Evolutionary conservation across 2,888 invertebrate species (phyloP).

Genomic region (Melanargia galathea): DNA sequence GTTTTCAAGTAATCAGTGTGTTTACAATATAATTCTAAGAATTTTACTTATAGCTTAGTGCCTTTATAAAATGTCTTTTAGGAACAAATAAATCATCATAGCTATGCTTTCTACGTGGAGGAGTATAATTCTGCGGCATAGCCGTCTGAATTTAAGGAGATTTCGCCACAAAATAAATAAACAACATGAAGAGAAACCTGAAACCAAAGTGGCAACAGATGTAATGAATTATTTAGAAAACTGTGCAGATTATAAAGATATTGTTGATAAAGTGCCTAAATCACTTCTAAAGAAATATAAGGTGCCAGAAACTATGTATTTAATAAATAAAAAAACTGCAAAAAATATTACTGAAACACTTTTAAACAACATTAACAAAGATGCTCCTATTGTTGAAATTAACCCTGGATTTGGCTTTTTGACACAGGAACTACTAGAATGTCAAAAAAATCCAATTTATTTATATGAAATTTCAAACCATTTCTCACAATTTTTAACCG

Average conservation of each 20-base stretch:
- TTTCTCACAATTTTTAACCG: slow-evolving; percentile 73
- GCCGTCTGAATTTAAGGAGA: background rate
- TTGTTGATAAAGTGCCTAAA: slow-evolving; percentile 64
- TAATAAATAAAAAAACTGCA: slow-evolving; percentile 69
- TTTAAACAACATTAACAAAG: slow-evolving; percentile 52
- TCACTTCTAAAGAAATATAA: slow-evolving; percentile 66
- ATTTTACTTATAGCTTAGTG: too few relatives aligned
- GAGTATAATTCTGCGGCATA: background rate
- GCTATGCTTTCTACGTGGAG: slow-evolving; percentile 2
- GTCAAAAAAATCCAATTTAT: slow-evolving; percentile 75
- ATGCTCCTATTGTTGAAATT: slow-evolving; percentile 83
- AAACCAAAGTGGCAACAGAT: slow-evolving; percentile 58
- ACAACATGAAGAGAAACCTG: slow-evolving; percentile 51
- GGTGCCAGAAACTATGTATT: slow-evolving; percentile 66
- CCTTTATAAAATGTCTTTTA: too few relatives aligned
- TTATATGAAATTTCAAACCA: slow-evolving; percentile 82
- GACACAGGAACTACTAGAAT: slow-evolving; percentile 81
- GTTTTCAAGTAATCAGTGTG: too few relatives aligned
- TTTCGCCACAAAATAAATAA: slow-evolving; percentile 53
- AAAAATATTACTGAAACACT: slow-evolving; percentile 62
- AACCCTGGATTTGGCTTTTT: slow-evolving; percentile 87
- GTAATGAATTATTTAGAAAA: slow-evolving; percentile 63
- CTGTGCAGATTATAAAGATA: slow-evolving; percentile 54
- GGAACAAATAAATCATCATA: background rate
- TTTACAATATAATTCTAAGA: too few relatives aligned